These are phyloP conservation scores for Geococcyx californianus DNA, from an alignment of 2,113 vertebrate genomes.

Conservation along the genomic window DNA sequence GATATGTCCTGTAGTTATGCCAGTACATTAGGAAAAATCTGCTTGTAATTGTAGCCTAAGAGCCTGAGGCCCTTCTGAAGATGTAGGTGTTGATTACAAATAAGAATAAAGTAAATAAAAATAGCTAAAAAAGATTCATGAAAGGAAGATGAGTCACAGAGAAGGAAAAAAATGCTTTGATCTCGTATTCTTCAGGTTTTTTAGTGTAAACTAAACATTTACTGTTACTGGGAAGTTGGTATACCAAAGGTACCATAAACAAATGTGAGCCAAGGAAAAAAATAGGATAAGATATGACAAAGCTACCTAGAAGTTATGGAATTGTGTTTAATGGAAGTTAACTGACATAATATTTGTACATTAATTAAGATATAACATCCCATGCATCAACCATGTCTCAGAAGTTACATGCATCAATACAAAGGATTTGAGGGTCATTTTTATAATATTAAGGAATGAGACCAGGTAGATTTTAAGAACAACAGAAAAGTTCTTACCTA, in stretches of 20 bases:
- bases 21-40: not conserved
- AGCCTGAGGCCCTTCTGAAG: not conserved
- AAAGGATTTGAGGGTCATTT: not conserved
- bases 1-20: not conserved
- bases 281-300: not conserved
- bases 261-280: not conserved
- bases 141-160: not conserved
- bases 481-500: not conserved
- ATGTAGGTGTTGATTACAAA: not conserved
- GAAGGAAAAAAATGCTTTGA: not conserved
- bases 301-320: not conserved
- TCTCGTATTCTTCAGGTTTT: not conserved
- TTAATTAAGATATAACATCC: fast-evolving
- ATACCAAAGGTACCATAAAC: not conserved
- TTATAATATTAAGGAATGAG: not conserved
- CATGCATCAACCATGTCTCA: not conserved
- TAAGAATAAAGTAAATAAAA: not conserved
- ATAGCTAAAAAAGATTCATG: not conserved
- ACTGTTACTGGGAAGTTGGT: not conserved
- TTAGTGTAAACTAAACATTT: not conserved
- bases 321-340: not conserved
- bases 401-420: fast-evolving
- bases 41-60: not conserved
- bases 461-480: not conserved
- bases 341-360: not conserved